Evolutionary conservation across 2,113 vertebrate genomes (phyloP).

Genomic region (Furnarius figulus): DNA sequence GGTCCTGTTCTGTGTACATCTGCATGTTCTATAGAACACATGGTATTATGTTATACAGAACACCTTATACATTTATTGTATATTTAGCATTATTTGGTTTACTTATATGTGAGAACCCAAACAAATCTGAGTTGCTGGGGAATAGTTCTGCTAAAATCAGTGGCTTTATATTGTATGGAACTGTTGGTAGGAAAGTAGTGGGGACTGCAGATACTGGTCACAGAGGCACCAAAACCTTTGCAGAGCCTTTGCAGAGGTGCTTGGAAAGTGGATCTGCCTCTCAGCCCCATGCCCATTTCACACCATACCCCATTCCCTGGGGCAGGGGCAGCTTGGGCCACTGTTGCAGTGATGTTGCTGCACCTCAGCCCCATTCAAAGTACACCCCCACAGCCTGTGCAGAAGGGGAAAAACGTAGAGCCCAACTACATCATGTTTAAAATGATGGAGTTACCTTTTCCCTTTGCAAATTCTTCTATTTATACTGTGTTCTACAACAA

Average conservation of each 20-base stretch:
- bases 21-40: neutral
- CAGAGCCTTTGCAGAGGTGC: neutral
- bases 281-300: accelerated
- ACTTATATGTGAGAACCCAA: neutral
- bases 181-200: neutral
- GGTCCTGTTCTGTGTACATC: neutral
- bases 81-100: neutral
- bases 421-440: neutral
- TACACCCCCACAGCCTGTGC: neutral
- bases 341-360: neutral
- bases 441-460: neutral
- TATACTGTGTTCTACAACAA: constrained; percentile 12
- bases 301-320: too few species aligned
- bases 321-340: neutral
- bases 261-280: neutral
- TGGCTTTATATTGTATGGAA: neutral
- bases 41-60: neutral
- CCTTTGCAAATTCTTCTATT: neutral
- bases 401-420: neutral
- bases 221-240: neutral
- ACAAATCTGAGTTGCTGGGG: neutral
- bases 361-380: neutral
- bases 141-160: neutral
- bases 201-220: neutral
- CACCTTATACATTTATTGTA: neutral